Conservation (phyloP, 2,797 vertebrate species). For the Oreortyx pictus region DNA sequence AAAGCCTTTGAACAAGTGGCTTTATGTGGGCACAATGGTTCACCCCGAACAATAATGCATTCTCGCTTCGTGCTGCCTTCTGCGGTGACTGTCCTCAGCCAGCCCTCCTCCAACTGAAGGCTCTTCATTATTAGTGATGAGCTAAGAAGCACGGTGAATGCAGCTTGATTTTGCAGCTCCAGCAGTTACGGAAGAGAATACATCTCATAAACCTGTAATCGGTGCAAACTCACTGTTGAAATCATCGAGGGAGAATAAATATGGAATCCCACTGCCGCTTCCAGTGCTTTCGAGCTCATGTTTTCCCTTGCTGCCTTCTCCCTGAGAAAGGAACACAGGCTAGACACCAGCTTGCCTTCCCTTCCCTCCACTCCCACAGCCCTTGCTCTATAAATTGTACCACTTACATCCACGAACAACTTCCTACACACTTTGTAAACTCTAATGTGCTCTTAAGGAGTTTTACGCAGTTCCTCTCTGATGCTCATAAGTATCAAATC, state of each 20-base stretch:
- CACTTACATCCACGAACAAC: not conserved
- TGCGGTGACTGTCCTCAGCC: conserved; percentile 53
- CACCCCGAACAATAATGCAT: not conserved
- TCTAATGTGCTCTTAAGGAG: not conserved
- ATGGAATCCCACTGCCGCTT: not conserved
- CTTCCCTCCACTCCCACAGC: not conserved
- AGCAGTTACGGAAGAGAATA: conserved; percentile 10
- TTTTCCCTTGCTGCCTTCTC: not conserved
- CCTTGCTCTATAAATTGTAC: not conserved
- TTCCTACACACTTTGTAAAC: conserved; percentile 21
- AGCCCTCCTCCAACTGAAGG: conserved; percentile 46
- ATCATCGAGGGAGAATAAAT: not conserved
- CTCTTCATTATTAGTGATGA: conserved; percentile 70
- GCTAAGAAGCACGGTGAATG: conserved; percentile 56
- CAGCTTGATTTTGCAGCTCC: conserved; percentile 68
- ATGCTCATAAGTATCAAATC: conserved; percentile 60
- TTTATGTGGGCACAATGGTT: conserved; percentile 21
- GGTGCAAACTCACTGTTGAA: conserved; percentile 12
- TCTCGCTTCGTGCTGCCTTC: conserved; percentile 29
- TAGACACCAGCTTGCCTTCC: not conserved
- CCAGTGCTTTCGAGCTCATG: not conserved
- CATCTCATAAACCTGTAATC: not conserved
- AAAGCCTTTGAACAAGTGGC: conserved; percentile 47
- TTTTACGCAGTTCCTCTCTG: conserved; percentile 39
- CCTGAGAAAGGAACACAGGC: not conserved